Evolutionary conservation across 2,113 vertebrate genomes (phyloP), one percentile per base, ranked within the genome.

Genomic region (Euleptes europaea): DNA sequence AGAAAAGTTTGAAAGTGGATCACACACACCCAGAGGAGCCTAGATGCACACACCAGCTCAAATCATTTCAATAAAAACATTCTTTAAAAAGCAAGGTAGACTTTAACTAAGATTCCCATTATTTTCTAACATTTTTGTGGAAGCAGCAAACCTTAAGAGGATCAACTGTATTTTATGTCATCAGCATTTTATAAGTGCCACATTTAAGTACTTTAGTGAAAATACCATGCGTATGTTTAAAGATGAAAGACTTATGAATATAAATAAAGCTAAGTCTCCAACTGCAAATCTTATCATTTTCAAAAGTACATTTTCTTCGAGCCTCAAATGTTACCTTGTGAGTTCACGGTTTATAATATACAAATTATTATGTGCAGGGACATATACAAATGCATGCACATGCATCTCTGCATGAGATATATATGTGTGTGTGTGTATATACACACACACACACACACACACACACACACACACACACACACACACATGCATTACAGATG

Each of bases 241-340:
- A 96, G 96, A 97, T 97, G 96, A 97, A 97, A 97, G 96, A 94
- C 95, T 97, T 97, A 97, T 96, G 96, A 96, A 97, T 96, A 97
- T 96, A 96, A 97, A 97, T 97, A 97, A 97, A 97, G 95, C 96
- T 96, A 96, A 97, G 95, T 93, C 96, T 94, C 93, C 93, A 93
- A 96, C 92, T 95, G 96, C 95, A 96, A 96, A 96, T 94, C 95
- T 96, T 97, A 96, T 96, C 96, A 92, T 94, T 96, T 97, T 94
- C 93, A 94, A 95, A 96, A 97, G 96, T 92, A 88, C 94, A 95
- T 95, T 97, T 96, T 94, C 91, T 93, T 96, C 94, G 86, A 80
- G 77, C 92, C 93, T 92, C 84, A 91, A 95, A 95, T 96, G 95
- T 95, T 94, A 94, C 95, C 94, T 96, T 95, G 92, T 71, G 92